Conservation (phyloP, 2,113 vertebrate species). For the Petrocephalus microphthalmus region DNA sequence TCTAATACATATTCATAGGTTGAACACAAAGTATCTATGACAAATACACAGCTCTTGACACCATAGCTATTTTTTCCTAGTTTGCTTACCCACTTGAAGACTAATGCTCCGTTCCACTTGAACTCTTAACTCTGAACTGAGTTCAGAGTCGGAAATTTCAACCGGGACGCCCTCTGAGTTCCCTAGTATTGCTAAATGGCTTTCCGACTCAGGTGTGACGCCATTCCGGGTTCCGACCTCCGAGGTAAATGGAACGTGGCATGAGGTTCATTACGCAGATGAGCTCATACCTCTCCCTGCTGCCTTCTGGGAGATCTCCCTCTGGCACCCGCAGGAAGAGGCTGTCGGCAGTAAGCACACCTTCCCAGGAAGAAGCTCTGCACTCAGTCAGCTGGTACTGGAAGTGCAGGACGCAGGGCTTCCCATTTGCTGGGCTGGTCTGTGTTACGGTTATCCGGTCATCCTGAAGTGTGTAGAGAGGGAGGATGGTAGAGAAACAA, state of each 20-base stretch:
- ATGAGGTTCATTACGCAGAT: not conserved
- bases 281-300: conserved; percentile 86
- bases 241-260: too few relatives aligned
- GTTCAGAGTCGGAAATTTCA: too few relatives aligned
- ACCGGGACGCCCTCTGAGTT: too few relatives aligned
- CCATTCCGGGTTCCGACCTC: too few relatives aligned
- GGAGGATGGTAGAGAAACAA: not conserved
- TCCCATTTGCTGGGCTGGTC: conserved; percentile 69
- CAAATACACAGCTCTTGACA: not conserved
- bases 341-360: conserved; percentile 75
- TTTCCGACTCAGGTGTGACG: too few relatives aligned
- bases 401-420: conserved; percentile 77
- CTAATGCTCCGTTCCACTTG: too few relatives aligned
- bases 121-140: too few relatives aligned
- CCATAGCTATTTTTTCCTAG: not conserved
- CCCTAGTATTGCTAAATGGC: too few relatives aligned
- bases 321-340: conserved; percentile 91
- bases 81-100: not conserved
- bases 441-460: conserved; percentile 89
- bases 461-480: conserved; percentile 56
- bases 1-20: not conserved
- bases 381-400: conserved; percentile 86
- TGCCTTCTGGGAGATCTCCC: conserved; percentile 81
- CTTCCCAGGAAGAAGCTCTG: conserved; percentile 82
- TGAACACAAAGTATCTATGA: not conserved